Percentiles rank a stretch among this genome's conserved stretches.
These are phyloP conservation scores for Eupeodes corollae DNA, from an alignment of 1,140 invertebrate species.

Conservation along the genomic window DNA sequence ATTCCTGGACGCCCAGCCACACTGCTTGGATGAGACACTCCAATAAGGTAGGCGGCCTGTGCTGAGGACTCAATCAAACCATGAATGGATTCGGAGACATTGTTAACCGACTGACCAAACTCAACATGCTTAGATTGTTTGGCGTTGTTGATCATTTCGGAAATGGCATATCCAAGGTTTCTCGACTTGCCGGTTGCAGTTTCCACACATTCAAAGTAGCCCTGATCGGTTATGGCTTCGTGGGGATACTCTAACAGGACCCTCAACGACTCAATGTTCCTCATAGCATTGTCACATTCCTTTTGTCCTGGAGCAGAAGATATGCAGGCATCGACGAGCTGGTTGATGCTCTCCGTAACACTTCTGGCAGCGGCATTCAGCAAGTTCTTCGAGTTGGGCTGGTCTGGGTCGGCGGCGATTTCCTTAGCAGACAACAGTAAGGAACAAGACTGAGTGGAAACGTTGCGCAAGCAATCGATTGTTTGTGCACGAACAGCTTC, in stretches of 20 bases:
- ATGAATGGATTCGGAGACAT: slow-evolving; percentile 78
- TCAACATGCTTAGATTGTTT: slow-evolving; percentile 77
- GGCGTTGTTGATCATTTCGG: slow-evolving; percentile 85
- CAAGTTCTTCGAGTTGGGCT: slow-evolving; percentile 84
- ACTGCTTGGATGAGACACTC: slow-evolving; percentile 80
- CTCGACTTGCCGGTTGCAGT: slow-evolving; percentile 90
- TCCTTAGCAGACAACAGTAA: slow-evolving; percentile 78
- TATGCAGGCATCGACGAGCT: slow-evolving; percentile 74
- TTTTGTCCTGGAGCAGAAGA: slow-evolving; percentile 83
- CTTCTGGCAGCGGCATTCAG: slow-evolving; percentile 72
- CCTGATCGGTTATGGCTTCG: slow-evolving; percentile 77
- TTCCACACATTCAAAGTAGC: slow-evolving; percentile 92
- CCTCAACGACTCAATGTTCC: slow-evolving; percentile 77
- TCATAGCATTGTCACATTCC: slow-evolving; percentile 93
- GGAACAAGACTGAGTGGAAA: slow-evolving; percentile 79
- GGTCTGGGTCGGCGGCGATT: slow-evolving; percentile 75
- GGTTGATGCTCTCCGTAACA: slow-evolving; percentile 88
- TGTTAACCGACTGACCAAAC: slow-evolving; percentile 76
- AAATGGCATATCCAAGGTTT: slow-evolving; percentile 77
- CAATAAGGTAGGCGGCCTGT: slow-evolving; percentile 86
- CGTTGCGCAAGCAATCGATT: slow-evolving; percentile 73
- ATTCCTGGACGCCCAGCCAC: slow-evolving; percentile 83
- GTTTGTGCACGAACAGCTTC: slow-evolving; percentile 61
- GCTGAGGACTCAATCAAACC: slow-evolving; percentile 88
- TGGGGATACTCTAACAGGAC: slow-evolving; percentile 74